Base-by-base conservation (phyloP, 2,888 invertebrate species). In the Aethes cnicana region DNA sequence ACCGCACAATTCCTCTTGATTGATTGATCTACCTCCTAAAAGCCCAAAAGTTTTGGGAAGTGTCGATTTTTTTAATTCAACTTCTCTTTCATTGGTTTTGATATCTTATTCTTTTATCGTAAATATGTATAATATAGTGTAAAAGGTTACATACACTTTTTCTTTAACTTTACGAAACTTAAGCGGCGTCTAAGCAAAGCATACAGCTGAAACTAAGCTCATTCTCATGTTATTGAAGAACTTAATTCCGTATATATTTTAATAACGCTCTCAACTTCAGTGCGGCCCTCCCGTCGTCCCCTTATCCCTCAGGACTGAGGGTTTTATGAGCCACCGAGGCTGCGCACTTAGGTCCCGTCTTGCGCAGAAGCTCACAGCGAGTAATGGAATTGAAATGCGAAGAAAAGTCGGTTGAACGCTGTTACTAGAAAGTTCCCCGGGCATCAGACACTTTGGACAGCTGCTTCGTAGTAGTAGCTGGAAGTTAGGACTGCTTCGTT, bases 311-410 rank as follows among this genome's bases (percentile, higher is more conserved):
- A 66, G 70, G 68, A 69, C 63, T 63, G 57, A 64, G 62, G 71
- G 71, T 66, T 77, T 78, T 78, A 75, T 77, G 74, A 70, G 71
- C 73, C 67, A 74, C 76, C 68, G 69, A 69, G 75, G 69, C 66
- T 63, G 71, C 68, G 66, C 63, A 70, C 66, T 71, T 76, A 72
- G 36, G 20, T 12, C n/a, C 25, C 35, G 48, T 12, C 33, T 49
- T 30, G 43, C 35, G 43, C 43, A 43, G 49, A 36, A 43, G 23
- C 35, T 26, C 21, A 9, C 35, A 36, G 35, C 35, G 11, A 43
- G 49, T 49, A 47, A 47, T 49, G 26, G 28, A 49, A 49, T 49
- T 35, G 26, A 30, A 36, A 43, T 36, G 28, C 6, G 12, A 36
- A 43, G 35, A 43, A 43, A 49, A 42, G 42, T 43, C 43, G 7